phyloP scores from a whole-genome alignment of 1,140 invertebrate genomes.

The Arctopsyche grandis region DNA sequence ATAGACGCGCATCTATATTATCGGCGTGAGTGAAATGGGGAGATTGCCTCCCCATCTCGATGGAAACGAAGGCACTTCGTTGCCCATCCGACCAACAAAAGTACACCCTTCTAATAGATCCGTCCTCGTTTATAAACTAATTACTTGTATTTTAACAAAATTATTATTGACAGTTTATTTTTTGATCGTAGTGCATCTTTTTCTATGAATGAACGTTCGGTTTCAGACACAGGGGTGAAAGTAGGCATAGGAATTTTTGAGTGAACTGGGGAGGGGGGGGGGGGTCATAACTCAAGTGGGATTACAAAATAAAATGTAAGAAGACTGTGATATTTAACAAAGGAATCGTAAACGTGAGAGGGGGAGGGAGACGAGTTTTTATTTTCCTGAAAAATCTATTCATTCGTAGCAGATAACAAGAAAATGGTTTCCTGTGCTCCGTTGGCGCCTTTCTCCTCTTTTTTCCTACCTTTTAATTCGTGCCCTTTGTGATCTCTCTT shows the following conservation, averaged over 20 bases:
- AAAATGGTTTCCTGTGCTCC: constrained; percentile 50
- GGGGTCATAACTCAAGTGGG: constrained; percentile 53
- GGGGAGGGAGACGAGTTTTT: constrained; percentile 48
- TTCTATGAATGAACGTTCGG: not conserved
- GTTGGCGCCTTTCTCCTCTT: constrained; percentile 24
- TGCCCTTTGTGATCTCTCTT: constrained; percentile 46
- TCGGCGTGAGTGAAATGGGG: not conserved
- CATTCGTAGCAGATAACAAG: constrained; percentile 49
- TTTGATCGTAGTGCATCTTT: not conserved
- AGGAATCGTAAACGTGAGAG: constrained; percentile 50
- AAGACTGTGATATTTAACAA: constrained; percentile 55
- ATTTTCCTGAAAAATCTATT: constrained; percentile 53
- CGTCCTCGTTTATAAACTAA: not conserved
- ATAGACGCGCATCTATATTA: constrained; percentile 47
- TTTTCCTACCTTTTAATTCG: constrained; percentile 52
- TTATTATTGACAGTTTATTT: no score
- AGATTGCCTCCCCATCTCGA: not conserved
- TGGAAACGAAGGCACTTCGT: not conserved
- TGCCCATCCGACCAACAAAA: not conserved
- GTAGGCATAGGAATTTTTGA: constrained; percentile 35
- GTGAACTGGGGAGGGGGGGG: not conserved
- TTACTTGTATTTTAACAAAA: not conserved
- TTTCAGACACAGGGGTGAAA: constrained; percentile 5
- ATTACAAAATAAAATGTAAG: constrained; percentile 55
- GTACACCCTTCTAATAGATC: not conserved